Evolutionary conservation across 2,113 vertebrate genomes (phyloP).

Genomic region (Otocyon megalotis): DNA sequence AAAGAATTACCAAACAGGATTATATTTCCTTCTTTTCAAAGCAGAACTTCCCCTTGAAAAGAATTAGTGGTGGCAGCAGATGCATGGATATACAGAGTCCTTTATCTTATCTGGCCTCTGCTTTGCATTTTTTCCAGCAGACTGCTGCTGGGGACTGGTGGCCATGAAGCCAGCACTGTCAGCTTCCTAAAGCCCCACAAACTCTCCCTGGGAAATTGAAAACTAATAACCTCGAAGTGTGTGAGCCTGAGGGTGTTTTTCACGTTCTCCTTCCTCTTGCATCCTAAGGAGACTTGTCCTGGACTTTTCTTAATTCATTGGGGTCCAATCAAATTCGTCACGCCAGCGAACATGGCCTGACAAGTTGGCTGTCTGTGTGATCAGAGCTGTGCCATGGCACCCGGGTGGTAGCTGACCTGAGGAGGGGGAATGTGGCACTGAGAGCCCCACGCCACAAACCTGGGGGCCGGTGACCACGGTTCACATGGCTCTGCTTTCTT

Average conservation of each 20-base stretch:
- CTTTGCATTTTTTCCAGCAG: too few relatives aligned
- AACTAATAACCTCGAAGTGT: not conserved
- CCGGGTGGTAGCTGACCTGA: not conserved
- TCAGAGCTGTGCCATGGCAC: accelerated
- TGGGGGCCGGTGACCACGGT: accelerated
- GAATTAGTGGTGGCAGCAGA: not conserved
- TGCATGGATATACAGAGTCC: accelerated
- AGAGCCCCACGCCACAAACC: not conserved
- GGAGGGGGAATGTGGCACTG: accelerated
- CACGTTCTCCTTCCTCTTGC: not conserved
- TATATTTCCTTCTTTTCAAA: not conserved
- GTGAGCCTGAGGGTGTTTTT: not conserved
- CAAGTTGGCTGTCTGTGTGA: not conserved
- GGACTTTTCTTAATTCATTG: not conserved
- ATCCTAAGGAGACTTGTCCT: not conserved
- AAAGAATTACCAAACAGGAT: not conserved
- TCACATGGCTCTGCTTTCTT: accelerated
- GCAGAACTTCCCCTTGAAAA: not conserved
- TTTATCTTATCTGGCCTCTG: too few relatives aligned
- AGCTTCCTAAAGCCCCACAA: not conserved
- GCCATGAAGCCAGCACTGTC: accelerated
- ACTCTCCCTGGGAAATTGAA: not conserved
- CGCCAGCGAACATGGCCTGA: not conserved
- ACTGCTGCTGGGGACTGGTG: not conserved
- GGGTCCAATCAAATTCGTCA: not conserved